Percentiles rank a stretch among this genome's conserved stretches.
These are phyloP conservation scores for Coturnix japonica DNA, from an alignment of 2,113 vertebrate genomes.

Conservation along the genomic window DNA sequence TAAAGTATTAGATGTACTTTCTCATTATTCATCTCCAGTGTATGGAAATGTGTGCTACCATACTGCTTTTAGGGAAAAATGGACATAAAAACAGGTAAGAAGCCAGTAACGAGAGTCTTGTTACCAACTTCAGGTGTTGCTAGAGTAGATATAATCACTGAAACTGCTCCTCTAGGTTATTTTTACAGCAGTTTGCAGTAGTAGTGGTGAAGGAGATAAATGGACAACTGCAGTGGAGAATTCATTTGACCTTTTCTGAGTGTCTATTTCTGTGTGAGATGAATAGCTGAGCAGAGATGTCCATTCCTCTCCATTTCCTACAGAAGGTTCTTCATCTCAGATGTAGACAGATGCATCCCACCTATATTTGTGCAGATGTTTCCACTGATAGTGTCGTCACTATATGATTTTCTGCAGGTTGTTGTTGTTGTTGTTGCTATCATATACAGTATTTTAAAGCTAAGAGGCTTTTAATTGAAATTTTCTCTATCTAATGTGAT, in stretches of 20 bases:
- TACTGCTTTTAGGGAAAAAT: conserved; percentile 23
- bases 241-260: not conserved
- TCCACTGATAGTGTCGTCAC: not conserved
- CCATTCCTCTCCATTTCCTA: not conserved
- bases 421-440: not conserved
- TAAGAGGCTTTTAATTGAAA: not conserved
- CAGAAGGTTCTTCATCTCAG: not conserved
- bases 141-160: not conserved
- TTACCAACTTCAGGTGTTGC: not conserved
- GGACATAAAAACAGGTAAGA: not conserved
- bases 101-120: not conserved
- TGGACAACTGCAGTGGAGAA: not conserved
- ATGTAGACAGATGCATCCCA: not conserved
- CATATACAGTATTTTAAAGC: not conserved
- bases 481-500: not conserved
- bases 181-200: not conserved
- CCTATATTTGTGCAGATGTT: not conserved
- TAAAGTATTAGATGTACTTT: not conserved
- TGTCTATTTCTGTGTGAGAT: not conserved
- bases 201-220: not conserved
- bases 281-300: not conserved
- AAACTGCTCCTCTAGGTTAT: not conserved
- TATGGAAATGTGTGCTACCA: not conserved
- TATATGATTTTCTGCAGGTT: not conserved
- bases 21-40: not conserved